These are phyloP conservation scores for Drosophila hydei DNA, from an alignment of 1,140 invertebrate species.

Conservation along the genomic window DNA sequence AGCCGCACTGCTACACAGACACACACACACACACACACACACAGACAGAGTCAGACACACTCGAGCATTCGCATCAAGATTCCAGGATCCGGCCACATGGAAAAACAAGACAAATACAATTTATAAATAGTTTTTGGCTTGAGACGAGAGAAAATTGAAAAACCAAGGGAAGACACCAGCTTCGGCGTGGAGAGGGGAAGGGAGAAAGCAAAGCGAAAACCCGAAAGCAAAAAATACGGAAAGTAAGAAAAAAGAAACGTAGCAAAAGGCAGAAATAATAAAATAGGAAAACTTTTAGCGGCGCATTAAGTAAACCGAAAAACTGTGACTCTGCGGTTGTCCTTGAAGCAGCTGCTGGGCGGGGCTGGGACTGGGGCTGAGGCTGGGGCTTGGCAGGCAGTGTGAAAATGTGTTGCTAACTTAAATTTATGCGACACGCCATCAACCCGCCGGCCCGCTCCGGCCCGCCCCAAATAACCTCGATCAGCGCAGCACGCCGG, in stretches of 20 bases:
- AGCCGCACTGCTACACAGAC: constrained; percentile 1
- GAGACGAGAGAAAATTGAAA: constrained; percentile 70
- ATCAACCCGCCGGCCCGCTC: neutral
- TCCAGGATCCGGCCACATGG: constrained; percentile 42
- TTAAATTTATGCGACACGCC: constrained; percentile 80
- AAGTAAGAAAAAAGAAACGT: constrained; percentile 27
- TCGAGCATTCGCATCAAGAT: constrained; percentile 23
- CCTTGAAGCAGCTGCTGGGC: constrained; percentile 50
- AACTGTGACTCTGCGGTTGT: constrained; percentile 77
- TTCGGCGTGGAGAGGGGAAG: no score
- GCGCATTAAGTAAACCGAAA: constrained; percentile 79
- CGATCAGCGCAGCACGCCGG: constrained; percentile 10
- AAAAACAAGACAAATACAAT: constrained; percentile 69
- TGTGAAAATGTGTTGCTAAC: constrained; percentile 77
- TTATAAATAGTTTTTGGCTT: constrained; percentile 76
- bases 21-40: neutral
- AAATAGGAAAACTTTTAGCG: constrained; percentile 81
- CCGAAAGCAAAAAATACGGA: neutral
- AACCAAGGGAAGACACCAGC: constrained; percentile 40
- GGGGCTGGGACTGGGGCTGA: neutral
- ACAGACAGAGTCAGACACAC: neutral
- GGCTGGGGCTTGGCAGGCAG: constrained; percentile 17
- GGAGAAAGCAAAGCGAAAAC: constrained; percentile 11
- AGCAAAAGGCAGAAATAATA: constrained; percentile 72
- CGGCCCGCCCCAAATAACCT: neutral